Evolutionary conservation across 2,888 invertebrate genomes (phyloP).

Genomic region (Thera obeliscata): DNA sequence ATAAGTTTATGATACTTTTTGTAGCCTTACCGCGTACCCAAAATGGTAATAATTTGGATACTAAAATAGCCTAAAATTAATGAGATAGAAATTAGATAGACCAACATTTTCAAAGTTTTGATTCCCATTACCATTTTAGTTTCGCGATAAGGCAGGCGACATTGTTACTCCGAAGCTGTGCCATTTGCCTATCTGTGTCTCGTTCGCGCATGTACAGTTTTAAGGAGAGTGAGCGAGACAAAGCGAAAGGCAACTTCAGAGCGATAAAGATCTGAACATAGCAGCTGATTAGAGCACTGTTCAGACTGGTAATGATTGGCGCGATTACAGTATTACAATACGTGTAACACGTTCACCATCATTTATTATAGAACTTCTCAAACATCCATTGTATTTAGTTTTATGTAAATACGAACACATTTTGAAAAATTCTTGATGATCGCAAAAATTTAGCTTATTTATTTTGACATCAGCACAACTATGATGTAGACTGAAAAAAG

Average conservation of each 20-base stretch:
- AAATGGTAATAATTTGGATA: too few species aligned
- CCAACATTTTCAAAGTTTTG: too few species aligned
- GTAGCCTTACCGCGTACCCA: too few species aligned
- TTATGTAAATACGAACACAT: slow-evolving; percentile 7
- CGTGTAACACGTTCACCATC: slow-evolving; percentile 22
- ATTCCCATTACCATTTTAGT: too few species aligned
- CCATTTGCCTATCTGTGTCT: neutral
- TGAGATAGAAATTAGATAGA: too few species aligned
- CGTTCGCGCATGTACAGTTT: neutral
- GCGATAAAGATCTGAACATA: neutral
- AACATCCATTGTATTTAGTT: neutral
- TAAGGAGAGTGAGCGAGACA: neutral
- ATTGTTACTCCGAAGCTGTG: neutral
- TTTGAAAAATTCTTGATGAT: slow-evolving; percentile 35
- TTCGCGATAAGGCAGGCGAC: neutral
- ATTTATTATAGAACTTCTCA: slow-evolving; percentile 5
- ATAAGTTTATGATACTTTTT: too few species aligned
- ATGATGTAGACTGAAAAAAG: too few species aligned
- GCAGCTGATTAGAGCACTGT: neutral
- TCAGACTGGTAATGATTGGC: slow-evolving; percentile 1
- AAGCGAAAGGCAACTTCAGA: neutral
- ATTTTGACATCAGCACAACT: too few species aligned
- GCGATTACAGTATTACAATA: slow-evolving; percentile 3
- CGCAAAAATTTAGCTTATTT: slow-evolving; percentile 34
- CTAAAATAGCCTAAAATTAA: too few species aligned